phyloP scores from a whole-genome alignment of 2,797 vertebrate species.

The Danionella dracula region DNA sequence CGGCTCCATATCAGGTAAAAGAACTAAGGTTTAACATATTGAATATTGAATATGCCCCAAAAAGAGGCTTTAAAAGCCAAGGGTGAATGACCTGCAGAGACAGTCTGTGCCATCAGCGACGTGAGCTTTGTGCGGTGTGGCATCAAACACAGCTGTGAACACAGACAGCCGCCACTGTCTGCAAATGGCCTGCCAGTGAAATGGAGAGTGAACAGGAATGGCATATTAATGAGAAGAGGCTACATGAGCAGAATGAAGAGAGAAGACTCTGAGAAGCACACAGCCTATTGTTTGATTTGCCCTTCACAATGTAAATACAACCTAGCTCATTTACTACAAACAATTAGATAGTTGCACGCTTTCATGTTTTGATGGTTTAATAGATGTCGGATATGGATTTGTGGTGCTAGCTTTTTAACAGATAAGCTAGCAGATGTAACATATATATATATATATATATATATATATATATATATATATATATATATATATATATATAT shows the following conservation, averaged over 20 bases:
- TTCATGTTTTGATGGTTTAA: not conserved
- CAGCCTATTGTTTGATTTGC: slow-evolving; percentile 21
- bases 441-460: no score
- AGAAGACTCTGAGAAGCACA: slow-evolving; percentile 23
- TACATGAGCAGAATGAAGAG: slow-evolving; percentile 46
- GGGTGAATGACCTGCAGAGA: slow-evolving; percentile 40
- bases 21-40: not conserved
- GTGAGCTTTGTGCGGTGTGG: slow-evolving; percentile 49
- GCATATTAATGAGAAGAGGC: slow-evolving; percentile 62
- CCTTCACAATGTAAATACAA: not conserved
- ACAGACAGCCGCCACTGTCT: slow-evolving; percentile 59
- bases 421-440: no score
- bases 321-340: not conserved
- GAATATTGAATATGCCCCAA: slow-evolving; percentile 18
- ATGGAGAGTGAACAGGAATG: slow-evolving; percentile 45
- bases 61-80: slow-evolving; percentile 36
- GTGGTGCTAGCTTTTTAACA: no score
- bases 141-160: slow-evolving; percentile 69
- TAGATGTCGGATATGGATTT: no score
- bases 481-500: no score
- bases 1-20: not conserved
- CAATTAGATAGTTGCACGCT: not conserved
- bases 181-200: slow-evolving; percentile 62
- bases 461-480: no score
- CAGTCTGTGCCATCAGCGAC: slow-evolving; percentile 47